Conservation (phyloP, 1,140 invertebrate genomes). For the Neodiprion lecontei region DNA sequence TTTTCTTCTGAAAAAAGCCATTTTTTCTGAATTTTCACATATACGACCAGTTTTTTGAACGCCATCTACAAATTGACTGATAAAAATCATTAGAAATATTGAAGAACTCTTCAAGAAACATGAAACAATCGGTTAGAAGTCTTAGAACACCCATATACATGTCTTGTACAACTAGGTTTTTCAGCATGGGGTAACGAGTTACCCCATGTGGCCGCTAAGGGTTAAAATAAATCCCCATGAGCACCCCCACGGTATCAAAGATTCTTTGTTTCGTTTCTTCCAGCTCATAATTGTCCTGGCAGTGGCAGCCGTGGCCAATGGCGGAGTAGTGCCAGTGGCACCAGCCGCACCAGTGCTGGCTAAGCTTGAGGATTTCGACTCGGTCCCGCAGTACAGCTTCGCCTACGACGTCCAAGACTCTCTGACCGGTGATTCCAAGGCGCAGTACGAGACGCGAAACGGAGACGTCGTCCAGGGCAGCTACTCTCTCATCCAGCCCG, state of each 20-base stretch:
- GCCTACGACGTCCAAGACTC: slow-evolving; percentile 63
- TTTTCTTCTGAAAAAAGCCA: no score
- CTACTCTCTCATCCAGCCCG: slow-evolving; percentile 65
- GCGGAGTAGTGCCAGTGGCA: slow-evolving; percentile 35
- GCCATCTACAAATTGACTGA: no score
- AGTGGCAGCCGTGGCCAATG: slow-evolving; percentile 32
- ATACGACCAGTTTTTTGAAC: no score
- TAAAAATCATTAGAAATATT: no score
- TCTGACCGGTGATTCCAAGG: slow-evolving; percentile 62
- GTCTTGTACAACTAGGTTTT: no score
- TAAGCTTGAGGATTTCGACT: slow-evolving; percentile 34
- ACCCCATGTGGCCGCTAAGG: neutral
- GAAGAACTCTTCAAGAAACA: no score
- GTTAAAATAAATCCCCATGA: neutral
- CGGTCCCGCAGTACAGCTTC: slow-evolving; percentile 62
- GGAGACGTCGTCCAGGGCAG: slow-evolving; percentile 68
- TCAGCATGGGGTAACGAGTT: no score
- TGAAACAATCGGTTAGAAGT: no score
- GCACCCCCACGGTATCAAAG: neutral
- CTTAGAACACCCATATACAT: no score
- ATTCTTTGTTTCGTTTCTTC: slow-evolving; percentile 9
- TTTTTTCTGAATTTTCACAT: no score
- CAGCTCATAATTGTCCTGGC: slow-evolving; percentile 17
- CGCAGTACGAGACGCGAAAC: slow-evolving; percentile 59
- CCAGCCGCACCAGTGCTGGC: slow-evolving; percentile 18